A percentile compares a stretch with the other conserved stretches of the same genome.
Conservation (phyloP, 2,797 vertebrate genomes). For the Helarctos malayanus region DNA sequence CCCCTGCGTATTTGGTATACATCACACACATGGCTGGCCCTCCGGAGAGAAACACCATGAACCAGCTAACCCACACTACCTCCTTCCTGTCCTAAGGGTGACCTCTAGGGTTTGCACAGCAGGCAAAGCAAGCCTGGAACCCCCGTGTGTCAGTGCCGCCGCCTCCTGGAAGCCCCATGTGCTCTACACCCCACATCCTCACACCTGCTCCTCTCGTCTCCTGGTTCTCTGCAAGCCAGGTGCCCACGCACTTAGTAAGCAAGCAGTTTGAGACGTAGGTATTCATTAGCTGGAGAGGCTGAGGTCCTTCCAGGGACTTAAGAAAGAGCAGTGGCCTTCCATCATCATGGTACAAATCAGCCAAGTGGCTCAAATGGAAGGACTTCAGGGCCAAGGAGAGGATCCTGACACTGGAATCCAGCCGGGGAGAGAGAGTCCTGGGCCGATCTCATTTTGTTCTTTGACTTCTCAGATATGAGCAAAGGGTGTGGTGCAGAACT, state of each 20-base stretch:
- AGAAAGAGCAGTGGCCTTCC: background rate
- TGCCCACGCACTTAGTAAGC: background rate
- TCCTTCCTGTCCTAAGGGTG: background rate
- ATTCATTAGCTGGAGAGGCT: background rate
- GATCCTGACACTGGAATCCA: background rate
- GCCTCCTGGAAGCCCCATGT: background rate
- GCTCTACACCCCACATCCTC: background rate
- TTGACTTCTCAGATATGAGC: background rate
- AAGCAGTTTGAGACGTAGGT: background rate
- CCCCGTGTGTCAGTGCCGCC: background rate
- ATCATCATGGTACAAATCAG: background rate
- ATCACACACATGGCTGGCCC: too few relatives aligned
- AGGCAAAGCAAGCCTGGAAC: background rate
- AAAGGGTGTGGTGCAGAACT: background rate
- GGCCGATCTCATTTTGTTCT: background rate
- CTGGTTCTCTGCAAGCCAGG: background rate
- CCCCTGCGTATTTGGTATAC: background rate
- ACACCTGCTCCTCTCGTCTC: background rate
- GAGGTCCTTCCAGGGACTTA: background rate
- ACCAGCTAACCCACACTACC: background rate
- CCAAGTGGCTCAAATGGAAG: background rate
- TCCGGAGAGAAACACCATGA: background rate
- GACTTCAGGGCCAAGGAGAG: background rate
- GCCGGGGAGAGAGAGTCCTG: background rate
- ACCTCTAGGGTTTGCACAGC: background rate